Conservation (phyloP, 1,140 invertebrate genomes). For the Drosophila tristis region DNA sequence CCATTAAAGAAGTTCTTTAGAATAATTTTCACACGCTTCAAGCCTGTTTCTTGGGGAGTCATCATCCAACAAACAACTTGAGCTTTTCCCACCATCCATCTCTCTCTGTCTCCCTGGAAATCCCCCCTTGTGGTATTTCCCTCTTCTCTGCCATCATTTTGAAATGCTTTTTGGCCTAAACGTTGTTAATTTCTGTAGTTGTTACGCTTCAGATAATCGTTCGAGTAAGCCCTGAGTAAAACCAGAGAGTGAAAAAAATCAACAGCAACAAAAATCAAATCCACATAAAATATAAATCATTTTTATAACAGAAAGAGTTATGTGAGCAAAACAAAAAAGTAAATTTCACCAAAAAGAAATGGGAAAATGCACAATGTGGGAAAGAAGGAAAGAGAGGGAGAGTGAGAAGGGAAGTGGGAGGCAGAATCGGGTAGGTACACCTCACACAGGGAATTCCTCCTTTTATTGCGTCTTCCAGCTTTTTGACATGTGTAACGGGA, state of each 20-base stretch:
- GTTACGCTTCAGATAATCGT: conserved; percentile 33
- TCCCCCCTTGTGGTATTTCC: neutral
- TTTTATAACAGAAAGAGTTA: conserved; percentile 43
- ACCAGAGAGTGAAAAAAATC: neutral
- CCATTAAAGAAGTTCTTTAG: neutral
- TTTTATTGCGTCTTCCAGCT: conserved; percentile 34
- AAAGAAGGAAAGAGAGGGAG: neutral
- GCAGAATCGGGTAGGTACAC: too few relatives aligned
- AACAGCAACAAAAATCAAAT: conserved; percentile 21
- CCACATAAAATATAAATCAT: conserved; percentile 33
- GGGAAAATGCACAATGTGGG: conserved; percentile 23
- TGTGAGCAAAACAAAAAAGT: conserved; percentile 15
- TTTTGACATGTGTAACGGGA: conserved; percentile 32
- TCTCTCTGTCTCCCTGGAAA: neutral
- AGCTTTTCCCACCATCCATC: conserved; percentile 21
- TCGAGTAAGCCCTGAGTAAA: neutral
- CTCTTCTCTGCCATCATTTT: conserved; percentile 12
- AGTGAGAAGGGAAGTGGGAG: too few relatives aligned
- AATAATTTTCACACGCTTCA: conserved; percentile 38
- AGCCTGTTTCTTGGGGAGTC: conserved; percentile 8
- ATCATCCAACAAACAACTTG: conserved; percentile 10
- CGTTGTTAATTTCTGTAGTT: conserved; percentile 46
- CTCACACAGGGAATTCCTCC: conserved; percentile 10
- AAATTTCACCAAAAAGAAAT: conserved; percentile 40
- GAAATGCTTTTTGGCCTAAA: conserved; percentile 44